Percentiles rank a stretch among this genome's conserved stretches.
phyloP scores from a whole-genome alignment of 1,140 invertebrate genomes.

The Chironomus tepperi region DNA sequence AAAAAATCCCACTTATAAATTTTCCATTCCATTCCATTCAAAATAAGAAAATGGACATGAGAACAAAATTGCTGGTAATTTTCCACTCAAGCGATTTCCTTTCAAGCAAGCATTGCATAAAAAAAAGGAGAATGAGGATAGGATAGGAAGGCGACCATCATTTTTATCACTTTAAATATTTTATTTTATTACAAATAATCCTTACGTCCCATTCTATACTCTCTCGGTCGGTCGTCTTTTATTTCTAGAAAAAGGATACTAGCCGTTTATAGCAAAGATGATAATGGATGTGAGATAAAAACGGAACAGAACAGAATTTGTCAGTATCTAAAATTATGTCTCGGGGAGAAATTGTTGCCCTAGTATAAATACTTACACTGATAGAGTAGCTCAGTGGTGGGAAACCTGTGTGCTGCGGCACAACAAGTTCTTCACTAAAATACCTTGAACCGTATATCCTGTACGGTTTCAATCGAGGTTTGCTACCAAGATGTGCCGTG shows the following conservation, averaged over 20 bases:
- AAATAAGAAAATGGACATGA: constrained; percentile 16
- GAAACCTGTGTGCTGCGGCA: too few relatives aligned
- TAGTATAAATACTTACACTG: too few relatives aligned
- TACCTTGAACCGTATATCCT: too few relatives aligned
- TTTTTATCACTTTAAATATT: constrained; percentile 18
- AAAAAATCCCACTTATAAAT: not conserved
- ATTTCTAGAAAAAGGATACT: not conserved
- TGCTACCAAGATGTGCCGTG: too few relatives aligned
- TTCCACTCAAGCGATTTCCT: constrained; percentile 18
- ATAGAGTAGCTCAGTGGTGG: too few relatives aligned
- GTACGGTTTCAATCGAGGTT: too few relatives aligned
- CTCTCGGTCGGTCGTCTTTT: constrained; percentile 2
- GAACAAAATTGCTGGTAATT: constrained; percentile 23
- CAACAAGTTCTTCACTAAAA: too few relatives aligned
- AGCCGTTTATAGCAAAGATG: not conserved
- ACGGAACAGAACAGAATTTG: not conserved
- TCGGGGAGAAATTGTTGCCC: too few relatives aligned
- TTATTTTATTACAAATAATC: constrained; percentile 16
- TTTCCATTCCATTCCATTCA: not conserved
- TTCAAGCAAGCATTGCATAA: not conserved
- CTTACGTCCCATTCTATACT: not conserved
- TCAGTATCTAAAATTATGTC: too few relatives aligned
- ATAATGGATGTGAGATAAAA: constrained; percentile 18
- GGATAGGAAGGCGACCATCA: not conserved
- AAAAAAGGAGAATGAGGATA: not conserved